These are phyloP conservation scores for Thaumetopoea pityocampa DNA, from an alignment of 1,140 invertebrate genomes.

Conservation along the genomic window DNA sequence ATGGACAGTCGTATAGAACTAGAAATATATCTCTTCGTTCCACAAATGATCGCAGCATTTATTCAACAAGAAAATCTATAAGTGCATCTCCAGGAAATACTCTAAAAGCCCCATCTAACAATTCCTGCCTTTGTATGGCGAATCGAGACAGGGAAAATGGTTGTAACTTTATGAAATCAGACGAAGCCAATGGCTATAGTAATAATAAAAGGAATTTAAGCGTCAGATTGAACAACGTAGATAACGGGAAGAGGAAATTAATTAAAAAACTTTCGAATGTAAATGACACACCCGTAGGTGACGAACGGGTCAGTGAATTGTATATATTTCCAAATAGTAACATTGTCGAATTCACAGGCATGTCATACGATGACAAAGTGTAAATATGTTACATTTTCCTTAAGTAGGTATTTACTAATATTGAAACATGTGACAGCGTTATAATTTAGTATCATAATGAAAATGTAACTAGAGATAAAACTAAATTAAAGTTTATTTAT, in stretches of 20 bases:
- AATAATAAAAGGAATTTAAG: slow-evolving; percentile 29
- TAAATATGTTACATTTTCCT: slow-evolving; percentile 34
- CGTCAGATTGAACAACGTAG: slow-evolving; percentile 18
- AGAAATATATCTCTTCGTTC: slow-evolving; percentile 59
- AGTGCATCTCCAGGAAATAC: slow-evolving; percentile 38
- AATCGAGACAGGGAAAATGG: slow-evolving; percentile 43
- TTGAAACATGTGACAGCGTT: slow-evolving; percentile 21
- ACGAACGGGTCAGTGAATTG: slow-evolving; percentile 59
- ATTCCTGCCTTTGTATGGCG: slow-evolving; percentile 43
- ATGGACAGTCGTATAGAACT: slow-evolving; percentile 60
- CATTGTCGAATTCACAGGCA: slow-evolving; percentile 64
- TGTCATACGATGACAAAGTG: slow-evolving; percentile 63
- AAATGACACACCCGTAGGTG: slow-evolving; percentile 43
- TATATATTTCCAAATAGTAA: slow-evolving; percentile 69
- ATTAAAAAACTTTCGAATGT: slow-evolving; percentile 26
- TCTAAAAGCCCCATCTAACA: slow-evolving; percentile 31
- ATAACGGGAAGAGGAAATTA: slow-evolving; percentile 23
- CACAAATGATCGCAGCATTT: slow-evolving; percentile 52
- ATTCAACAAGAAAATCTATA: slow-evolving; percentile 51
- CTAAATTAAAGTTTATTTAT: too few species aligned
- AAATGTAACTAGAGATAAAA: too few species aligned
- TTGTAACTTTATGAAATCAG: slow-evolving; percentile 27
- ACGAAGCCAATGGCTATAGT: slow-evolving; percentile 29
- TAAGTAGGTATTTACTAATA: slow-evolving; percentile 11
- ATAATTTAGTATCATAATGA: slow-evolving; percentile 5